Percentiles rank a stretch among this genome's conserved stretches.
phyloP scores from a whole-genome alignment of 2,113 vertebrate genomes.

The Scomber scombrus region DNA sequence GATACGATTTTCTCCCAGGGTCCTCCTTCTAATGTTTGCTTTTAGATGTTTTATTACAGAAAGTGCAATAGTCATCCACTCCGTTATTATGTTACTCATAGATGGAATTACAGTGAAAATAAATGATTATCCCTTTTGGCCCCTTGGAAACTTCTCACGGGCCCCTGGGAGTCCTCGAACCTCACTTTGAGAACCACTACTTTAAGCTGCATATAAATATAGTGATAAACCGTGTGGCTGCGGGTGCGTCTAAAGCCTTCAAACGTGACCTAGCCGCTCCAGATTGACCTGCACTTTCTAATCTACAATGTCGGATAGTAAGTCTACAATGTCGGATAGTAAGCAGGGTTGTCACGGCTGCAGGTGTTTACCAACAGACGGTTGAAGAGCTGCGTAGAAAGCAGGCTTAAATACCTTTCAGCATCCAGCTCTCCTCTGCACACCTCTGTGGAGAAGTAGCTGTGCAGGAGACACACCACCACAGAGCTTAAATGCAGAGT shows the following conservation, averaged over 20 bases:
- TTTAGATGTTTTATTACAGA: too few species aligned
- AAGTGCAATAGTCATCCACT: too few species aligned
- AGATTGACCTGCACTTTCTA: slow-evolving; percentile 25
- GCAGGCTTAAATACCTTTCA: slow-evolving; percentile 82
- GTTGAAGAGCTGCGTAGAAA: not conserved
- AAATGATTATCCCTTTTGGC: too few species aligned
- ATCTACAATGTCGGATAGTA: not conserved
- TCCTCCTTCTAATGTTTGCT: too few species aligned
- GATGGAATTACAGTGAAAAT: too few species aligned
- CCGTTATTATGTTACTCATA: too few species aligned
- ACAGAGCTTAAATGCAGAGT: slow-evolving; percentile 87
- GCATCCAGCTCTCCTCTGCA: slow-evolving; percentile 84
- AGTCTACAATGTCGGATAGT: not conserved
- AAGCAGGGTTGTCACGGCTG: not conserved
- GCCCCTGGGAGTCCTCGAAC: too few species aligned
- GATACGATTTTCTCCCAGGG: too few species aligned
- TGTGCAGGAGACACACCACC: slow-evolving; percentile 89
- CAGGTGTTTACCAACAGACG: slow-evolving; percentile 18
- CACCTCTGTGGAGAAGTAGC: slow-evolving; percentile 88
- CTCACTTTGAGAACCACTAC: too few species aligned
- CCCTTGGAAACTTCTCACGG: too few species aligned
- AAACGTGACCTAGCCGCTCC: not conserved
- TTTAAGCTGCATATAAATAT: not conserved
- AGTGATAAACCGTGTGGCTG: not conserved
- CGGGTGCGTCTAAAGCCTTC: slow-evolving; percentile 18